Percentiles rank a stretch among this genome's conserved stretches.
These are phyloP conservation scores for Andrena trimmerana DNA, from an alignment of 2,888 invertebrate genomes.

Conservation along the genomic window DNA sequence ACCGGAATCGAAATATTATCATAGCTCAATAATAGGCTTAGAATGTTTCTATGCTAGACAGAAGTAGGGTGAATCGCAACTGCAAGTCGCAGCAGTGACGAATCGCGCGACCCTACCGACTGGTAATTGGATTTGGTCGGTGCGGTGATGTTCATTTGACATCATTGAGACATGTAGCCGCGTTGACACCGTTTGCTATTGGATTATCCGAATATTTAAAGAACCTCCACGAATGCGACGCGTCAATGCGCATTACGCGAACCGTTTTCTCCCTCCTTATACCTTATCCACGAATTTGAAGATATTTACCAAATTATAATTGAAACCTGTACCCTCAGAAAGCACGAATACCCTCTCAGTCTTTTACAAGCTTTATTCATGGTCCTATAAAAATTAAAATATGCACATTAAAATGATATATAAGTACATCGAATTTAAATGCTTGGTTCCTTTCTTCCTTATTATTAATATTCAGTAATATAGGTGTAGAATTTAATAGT, in stretches of 20 bases:
- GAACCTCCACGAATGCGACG: slow-evolving; percentile 57
- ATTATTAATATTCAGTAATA: background rate
- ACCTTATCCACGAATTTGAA: background rate
- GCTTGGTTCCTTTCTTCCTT: too few relatives aligned
- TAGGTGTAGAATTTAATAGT: background rate
- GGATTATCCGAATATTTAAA: slow-evolving; percentile 79
- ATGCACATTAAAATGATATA: too few relatives aligned
- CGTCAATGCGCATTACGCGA: background rate
- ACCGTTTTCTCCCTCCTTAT: background rate
- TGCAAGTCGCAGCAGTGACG: slow-evolving; percentile 69
- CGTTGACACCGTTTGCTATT: slow-evolving; percentile 71
- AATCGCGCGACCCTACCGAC: slow-evolving; percentile 68
- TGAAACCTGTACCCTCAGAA: background rate
- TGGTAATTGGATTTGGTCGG: slow-evolving; percentile 82
- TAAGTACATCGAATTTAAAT: too few relatives aligned
- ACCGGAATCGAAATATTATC: slow-evolving; percentile 80
- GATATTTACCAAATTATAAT: background rate
- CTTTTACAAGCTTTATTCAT: background rate
- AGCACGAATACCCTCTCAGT: too few relatives aligned
- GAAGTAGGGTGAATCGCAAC: slow-evolving; percentile 57
- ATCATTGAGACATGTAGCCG: slow-evolving; percentile 81
- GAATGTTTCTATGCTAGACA: slow-evolving; percentile 58
- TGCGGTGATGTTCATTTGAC: slow-evolving; percentile 83
- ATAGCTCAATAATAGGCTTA: slow-evolving; percentile 82
- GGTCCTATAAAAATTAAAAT: too few relatives aligned